phyloP scores from a whole-genome alignment of 2,888 invertebrate species.

The Drosophila austrosaltans region DNA sequence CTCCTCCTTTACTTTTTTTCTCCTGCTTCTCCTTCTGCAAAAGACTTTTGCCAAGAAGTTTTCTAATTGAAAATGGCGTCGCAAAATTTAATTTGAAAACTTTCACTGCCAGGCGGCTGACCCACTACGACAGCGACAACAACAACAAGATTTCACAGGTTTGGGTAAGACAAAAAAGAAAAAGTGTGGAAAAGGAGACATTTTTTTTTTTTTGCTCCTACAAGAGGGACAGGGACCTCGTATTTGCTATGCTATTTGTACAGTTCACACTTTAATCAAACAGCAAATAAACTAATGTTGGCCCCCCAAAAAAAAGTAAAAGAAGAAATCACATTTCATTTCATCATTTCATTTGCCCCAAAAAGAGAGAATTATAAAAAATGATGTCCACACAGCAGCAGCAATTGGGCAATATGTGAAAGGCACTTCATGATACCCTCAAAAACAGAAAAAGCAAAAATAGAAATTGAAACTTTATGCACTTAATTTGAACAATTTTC shows the following conservation, averaged over 20 bases:
- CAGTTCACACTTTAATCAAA: constrained; percentile 7
- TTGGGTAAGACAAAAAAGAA: constrained; percentile 40
- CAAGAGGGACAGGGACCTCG: no score
- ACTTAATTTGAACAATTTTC: no score
- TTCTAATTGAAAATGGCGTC: constrained; percentile 79
- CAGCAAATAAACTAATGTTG: constrained; percentile 9
- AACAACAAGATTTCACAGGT: constrained; percentile 49
- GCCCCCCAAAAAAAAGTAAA: constrained; percentile 13
- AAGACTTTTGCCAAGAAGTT: constrained; percentile 68
- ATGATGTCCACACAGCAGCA: not conserved
- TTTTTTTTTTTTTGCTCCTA: not conserved
- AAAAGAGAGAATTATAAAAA: not conserved
- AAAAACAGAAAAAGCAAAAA: no score
- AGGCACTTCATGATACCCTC: not conserved
- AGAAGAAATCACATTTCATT: not conserved
- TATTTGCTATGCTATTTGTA: not conserved
- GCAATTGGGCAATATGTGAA: not conserved
- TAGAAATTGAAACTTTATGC: no score
- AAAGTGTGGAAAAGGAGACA: no score
- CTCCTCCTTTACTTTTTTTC: constrained; percentile 1
- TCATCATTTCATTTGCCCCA: not conserved
- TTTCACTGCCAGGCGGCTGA: constrained; percentile 70
- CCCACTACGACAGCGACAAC: constrained; percentile 53
- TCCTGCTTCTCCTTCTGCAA: constrained; percentile 33
- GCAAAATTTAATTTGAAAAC: constrained; percentile 78